These are phyloP conservation scores for Onychomys arenicola DNA, from an alignment of 2,797 vertebrate genomes.

Conservation along the genomic window DNA sequence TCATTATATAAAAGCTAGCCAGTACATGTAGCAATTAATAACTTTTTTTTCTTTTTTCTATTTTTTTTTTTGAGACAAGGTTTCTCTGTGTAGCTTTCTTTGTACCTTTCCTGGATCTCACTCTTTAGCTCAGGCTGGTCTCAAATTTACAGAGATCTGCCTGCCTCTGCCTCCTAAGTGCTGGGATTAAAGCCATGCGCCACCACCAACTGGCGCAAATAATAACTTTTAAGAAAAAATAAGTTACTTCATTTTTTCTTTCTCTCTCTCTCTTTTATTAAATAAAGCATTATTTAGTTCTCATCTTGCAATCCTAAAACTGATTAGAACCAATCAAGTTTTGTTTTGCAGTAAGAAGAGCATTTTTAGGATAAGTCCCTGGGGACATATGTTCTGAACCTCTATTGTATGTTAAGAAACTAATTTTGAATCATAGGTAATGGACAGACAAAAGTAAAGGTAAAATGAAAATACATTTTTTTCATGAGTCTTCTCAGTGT, in stretches of 20 bases:
- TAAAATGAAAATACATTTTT: not conserved
- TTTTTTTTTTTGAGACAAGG: not conserved
- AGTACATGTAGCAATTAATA: not conserved
- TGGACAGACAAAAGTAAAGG: rapidly evolving
- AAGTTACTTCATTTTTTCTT: not conserved
- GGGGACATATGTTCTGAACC: not conserved
- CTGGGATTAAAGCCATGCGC: too few species aligned
- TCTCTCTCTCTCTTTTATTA: not conserved
- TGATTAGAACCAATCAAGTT: not conserved
- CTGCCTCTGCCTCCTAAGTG: too few species aligned
- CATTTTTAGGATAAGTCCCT: not conserved
- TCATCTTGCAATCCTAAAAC: not conserved
- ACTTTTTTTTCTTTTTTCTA: not conserved
- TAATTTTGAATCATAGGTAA: not conserved
- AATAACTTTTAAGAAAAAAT: not conserved
- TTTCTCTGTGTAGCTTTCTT: too few species aligned
- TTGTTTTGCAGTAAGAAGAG: not conserved
- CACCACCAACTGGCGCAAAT: too few species aligned
- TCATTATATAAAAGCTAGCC: not conserved
- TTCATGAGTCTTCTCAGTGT: not conserved
- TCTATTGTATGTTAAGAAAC: not conserved
- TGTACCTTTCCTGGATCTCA: too few species aligned
- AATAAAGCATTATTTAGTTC: not conserved
- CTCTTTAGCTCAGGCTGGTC: too few species aligned
- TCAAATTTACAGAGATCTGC: too few species aligned